These are phyloP conservation scores for Thunnus maccoyii DNA, from an alignment of 2,113 vertebrate species.

Conservation along the genomic window DNA sequence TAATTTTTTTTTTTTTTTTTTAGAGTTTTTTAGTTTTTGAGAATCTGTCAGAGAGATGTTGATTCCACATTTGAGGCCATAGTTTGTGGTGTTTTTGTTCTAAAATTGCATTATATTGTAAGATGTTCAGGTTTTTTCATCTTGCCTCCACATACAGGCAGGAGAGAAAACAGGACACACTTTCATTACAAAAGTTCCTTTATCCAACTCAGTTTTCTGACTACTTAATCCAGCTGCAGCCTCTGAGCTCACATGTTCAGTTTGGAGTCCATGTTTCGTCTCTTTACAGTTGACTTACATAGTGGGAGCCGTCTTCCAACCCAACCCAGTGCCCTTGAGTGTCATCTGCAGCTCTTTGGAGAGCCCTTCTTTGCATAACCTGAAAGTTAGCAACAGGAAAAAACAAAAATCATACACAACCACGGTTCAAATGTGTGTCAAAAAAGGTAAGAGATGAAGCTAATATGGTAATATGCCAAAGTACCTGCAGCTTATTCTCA, in stretches of 20 bases:
- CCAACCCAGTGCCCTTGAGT: constrained; percentile 78
- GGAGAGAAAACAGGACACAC: not conserved
- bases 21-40: no score
- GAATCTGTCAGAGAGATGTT: not conserved
- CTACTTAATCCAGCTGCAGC: constrained; percentile 8
- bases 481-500: not conserved
- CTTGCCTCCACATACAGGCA: not conserved
- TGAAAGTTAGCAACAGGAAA: constrained; percentile 59
- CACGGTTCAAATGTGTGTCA: not conserved
- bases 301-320: constrained; percentile 86
- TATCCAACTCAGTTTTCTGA: not conserved
- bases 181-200: not conserved
- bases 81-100: constrained; percentile 16
- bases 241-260: constrained; percentile 20
- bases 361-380: constrained; percentile 79
- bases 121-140: not conserved
- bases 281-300: constrained; percentile 87
- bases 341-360: constrained; percentile 82
- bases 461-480: not conserved
- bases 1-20: no score
- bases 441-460: no score
- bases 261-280: not conserved
- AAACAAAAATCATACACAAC: not conserved
- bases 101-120: not conserved
- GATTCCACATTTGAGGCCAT: not conserved